phyloP scores from a whole-genome alignment of 2,888 invertebrate genomes.

The Acanthosepion esculentum region DNA sequence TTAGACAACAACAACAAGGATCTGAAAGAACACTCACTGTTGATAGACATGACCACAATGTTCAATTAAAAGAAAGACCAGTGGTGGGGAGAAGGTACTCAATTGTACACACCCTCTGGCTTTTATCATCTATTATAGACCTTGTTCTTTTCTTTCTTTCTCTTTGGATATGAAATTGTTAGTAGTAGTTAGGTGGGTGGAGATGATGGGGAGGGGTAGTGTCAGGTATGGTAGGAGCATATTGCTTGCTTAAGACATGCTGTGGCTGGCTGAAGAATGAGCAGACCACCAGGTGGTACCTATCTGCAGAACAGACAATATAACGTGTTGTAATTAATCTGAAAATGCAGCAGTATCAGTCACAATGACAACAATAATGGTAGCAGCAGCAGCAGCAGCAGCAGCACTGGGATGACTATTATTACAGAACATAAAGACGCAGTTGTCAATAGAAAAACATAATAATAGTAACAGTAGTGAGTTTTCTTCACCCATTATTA shows the following conservation, averaged over 20 bases:
- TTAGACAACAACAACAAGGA: background rate
- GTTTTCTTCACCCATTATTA: background rate
- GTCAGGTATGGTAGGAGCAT: background rate
- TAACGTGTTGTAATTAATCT: background rate
- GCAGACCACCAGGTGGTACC: background rate
- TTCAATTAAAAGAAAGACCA: background rate
- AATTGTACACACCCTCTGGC: constrained; percentile 8
- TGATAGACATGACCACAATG: background rate
- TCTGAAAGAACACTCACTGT: background rate
- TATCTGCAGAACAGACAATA: background rate
- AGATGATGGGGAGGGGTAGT: background rate
- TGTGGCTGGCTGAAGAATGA: background rate
- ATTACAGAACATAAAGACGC: background rate
- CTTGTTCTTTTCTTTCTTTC: background rate
- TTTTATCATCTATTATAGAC: background rate
- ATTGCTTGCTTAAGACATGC: background rate
- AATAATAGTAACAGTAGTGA: background rate
- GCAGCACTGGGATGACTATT: background rate
- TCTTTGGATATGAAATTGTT: background rate
- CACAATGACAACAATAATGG: constrained; percentile 2
- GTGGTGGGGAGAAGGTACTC: background rate
- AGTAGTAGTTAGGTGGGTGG: background rate
- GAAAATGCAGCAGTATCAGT: background rate
- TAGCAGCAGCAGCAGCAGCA: constrained; percentile 15
- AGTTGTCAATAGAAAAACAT: background rate